Conservation (phyloP, 2,797 vertebrate genomes). For the Melanotaenia parkinsoni region DNA sequence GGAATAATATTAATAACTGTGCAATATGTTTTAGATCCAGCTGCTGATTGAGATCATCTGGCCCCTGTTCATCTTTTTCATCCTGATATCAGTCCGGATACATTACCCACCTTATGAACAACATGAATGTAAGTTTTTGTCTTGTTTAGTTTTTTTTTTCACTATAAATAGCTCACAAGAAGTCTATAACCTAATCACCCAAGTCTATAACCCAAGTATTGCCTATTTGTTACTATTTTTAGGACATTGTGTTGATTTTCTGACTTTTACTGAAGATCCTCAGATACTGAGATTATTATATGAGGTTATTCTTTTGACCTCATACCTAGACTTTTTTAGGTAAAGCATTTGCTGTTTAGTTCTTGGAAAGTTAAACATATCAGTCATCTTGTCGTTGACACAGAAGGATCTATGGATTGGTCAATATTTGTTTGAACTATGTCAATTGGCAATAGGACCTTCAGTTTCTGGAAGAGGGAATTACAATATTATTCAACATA, state of each 20-base stretch:
- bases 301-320: neutral
- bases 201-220: neutral
- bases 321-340: neutral
- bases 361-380: conserved; percentile 33
- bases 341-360: neutral
- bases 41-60: conserved; percentile 94
- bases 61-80: conserved; percentile 98
- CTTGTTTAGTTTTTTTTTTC: neutral
- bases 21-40: conserved; percentile 85
- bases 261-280: neutral
- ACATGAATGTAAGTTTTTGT: conserved; percentile 90
- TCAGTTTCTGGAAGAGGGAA: conserved; percentile 39
- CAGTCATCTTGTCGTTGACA: conserved; percentile 34
- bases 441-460: conserved; percentile 40
- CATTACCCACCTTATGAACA: conserved; percentile 97
- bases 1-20: conserved; percentile 9
- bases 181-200: neutral
- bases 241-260: neutral
- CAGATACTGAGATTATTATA: neutral
- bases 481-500: conserved; percentile 11
- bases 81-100: conserved; percentile 94
- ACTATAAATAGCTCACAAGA: neutral
- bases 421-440: conserved; percentile 73
- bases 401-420: conserved; percentile 27
- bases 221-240: neutral